Evolutionary conservation across 2,888 invertebrate species (phyloP), one percentile per base, ranked within the genome.

Genomic region (Venustoraphidia nigricollis): DNA sequence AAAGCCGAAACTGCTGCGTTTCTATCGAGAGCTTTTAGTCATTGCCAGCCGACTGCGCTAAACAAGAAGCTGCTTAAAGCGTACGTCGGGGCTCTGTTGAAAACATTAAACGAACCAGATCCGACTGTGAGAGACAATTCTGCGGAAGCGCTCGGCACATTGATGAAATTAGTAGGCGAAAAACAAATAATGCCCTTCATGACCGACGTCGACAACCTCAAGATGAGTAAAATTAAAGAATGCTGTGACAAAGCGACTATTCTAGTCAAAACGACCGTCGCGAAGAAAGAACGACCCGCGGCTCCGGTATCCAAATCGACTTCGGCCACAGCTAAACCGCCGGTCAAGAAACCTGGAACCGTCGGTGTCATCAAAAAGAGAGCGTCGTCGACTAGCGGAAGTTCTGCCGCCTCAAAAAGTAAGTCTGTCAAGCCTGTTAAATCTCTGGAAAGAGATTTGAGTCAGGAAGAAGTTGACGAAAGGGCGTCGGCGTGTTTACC

Each of bases 151-250:
- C 66, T 98, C 11, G 98, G 97, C 9, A 94, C 93, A 0, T 81
- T 92, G 1, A 83, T 93, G 71, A 95, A 94, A 66, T 76, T 95
- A 5, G 86, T 96, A 10, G 89, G 95, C 2, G 96, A 97, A 60
- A 94, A 93, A 66, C 78, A 81, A 38, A 81, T 97, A 50, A 75
- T 76, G 42, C 87, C 91, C 0, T 89, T 91, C 62, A 73, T 96
- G 17, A 79, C 80, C 1, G 96, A 96, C 62, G 66, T 97, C 1
- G 97, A 98, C 62, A 77, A 79, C 40, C 68, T 94, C 35, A 97
- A 96, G 68, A 84, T 94, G 77, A 77, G 81, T 42, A 97, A 95
- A 71, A 85, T 97, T 43, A 92, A 91, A 65, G 97, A 97, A 63
- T 88, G 79, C 59, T 84, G 85, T 56, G 94, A 96, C 45, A 95